phyloP scores from a whole-genome alignment of 2,113 vertebrate genomes.

The Lampris incognitus region DNA sequence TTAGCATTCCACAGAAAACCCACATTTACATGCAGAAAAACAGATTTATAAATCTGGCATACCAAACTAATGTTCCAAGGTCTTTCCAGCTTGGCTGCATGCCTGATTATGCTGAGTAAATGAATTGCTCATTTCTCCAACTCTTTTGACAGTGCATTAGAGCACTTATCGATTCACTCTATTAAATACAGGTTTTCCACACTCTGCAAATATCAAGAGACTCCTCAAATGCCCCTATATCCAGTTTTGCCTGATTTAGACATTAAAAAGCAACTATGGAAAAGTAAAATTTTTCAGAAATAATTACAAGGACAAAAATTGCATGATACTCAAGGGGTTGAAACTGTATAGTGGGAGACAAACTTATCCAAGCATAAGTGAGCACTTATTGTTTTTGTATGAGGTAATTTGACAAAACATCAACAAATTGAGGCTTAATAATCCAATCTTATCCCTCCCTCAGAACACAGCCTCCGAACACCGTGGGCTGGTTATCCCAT shows the following conservation, averaged over 20 bases:
- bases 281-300: constrained; percentile 80
- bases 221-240: constrained; percentile 73
- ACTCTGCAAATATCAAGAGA: constrained; percentile 81
- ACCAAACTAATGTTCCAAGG: constrained; percentile 40
- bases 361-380: constrained; percentile 73
- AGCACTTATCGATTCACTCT: constrained; percentile 81
- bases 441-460: not conserved
- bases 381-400: constrained; percentile 61
- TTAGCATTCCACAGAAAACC: constrained; percentile 8
- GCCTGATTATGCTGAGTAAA: constrained; percentile 65
- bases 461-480: constrained; percentile 30
- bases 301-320: constrained; percentile 77
- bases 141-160: constrained; percentile 74
- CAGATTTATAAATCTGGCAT: constrained; percentile 29
- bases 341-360: constrained; percentile 78
- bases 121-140: constrained; percentile 69
- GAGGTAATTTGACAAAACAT: constrained; percentile 56
- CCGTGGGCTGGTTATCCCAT: constrained; percentile 27
- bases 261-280: constrained; percentile 78
- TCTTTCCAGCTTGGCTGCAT: constrained; percentile 47
- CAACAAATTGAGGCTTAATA: constrained; percentile 41
- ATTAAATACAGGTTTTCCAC: constrained; percentile 82
- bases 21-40: constrained; percentile 18
- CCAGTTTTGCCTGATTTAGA: constrained; percentile 80
- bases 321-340: constrained; percentile 69